A percentile compares a stretch with the other conserved stretches of the same genome.
These are phyloP conservation scores for Elegia similella DNA, from an alignment of 2,888 invertebrate genomes.

Conservation along the genomic window DNA sequence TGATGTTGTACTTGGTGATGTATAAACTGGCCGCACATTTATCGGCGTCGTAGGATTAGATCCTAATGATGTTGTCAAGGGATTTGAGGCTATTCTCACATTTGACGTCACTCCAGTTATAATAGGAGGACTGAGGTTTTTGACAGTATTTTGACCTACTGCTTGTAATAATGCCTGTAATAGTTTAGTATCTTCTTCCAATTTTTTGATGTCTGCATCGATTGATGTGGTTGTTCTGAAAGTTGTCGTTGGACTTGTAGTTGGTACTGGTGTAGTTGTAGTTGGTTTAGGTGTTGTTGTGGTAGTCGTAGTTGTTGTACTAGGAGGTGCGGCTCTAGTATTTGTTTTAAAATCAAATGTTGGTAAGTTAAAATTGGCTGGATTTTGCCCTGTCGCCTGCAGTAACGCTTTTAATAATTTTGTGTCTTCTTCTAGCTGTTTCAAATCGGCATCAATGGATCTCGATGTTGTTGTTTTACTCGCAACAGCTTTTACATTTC, in stretches of 20 bases:
- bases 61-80: conserved; percentile 57
- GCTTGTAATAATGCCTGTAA: conserved; percentile 70
- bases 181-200: conserved; percentile 67
- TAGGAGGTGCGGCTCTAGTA: conserved; percentile 33
- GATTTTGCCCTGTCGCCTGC: conserved; percentile 69
- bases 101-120: conserved; percentile 70
- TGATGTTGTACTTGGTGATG: conserved; percentile 44
- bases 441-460: conserved; percentile 70
- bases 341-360: conserved; percentile 49
- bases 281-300: conserved; percentile 36
- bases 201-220: conserved; percentile 59
- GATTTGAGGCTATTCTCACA: conserved; percentile 67
- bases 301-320: conserved; percentile 37
- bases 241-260: conserved; percentile 37
- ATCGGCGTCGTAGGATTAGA: conserved; percentile 65
- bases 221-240: conserved; percentile 43
- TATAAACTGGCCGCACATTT: conserved; percentile 60
- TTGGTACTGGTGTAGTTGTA: conserved; percentile 37
- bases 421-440: conserved; percentile 72
- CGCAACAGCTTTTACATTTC: conserved; percentile 34
- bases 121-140: conserved; percentile 48
- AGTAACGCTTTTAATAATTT: conserved; percentile 68
- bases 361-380: conserved; percentile 62
- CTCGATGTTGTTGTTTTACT: conserved; percentile 53
- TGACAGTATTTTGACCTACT: conserved; percentile 52